These are phyloP conservation scores for Garrulus glandarius DNA, from an alignment of 2,797 vertebrate species.

Conservation along the genomic window DNA sequence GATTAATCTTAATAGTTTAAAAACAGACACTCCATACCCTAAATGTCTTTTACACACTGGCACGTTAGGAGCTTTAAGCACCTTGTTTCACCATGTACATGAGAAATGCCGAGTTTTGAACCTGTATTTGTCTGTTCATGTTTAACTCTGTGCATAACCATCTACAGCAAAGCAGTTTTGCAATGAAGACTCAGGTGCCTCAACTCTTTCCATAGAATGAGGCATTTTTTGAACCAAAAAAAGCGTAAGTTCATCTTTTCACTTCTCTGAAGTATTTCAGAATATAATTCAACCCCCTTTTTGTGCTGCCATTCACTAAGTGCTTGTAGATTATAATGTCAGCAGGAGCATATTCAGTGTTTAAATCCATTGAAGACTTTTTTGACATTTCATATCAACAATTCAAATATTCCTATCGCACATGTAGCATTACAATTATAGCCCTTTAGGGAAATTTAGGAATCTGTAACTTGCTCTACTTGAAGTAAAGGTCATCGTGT, in stretches of 20 bases:
- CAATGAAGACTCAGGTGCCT: neutral
- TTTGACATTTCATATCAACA: conserved; percentile 35
- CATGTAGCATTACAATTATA: conserved; percentile 1
- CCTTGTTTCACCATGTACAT: neutral
- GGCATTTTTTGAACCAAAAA: neutral
- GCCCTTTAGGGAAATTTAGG: conserved; percentile 17
- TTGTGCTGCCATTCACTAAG: conserved; percentile 23
- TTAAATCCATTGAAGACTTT: conserved; percentile 10
- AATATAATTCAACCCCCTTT: conserved; percentile 35
- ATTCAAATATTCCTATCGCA: neutral
- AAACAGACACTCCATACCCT: neutral
- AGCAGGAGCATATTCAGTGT: conserved; percentile 48
- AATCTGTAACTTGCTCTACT: neutral
- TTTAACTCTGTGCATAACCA: neutral
- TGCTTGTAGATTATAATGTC: neutral
- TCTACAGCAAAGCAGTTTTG: neutral
- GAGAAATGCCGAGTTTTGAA: neutral
- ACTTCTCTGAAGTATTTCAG: conserved; percentile 9
- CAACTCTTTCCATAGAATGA: neutral
- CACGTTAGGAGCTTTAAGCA: neutral
- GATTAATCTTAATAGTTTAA: neutral
- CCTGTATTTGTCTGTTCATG: neutral
- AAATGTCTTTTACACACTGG: neutral
- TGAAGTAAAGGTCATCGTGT: neutral
- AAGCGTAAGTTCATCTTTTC: neutral